Conservation (phyloP, 2,113 vertebrate species). For the Carassius gibelio region DNA sequence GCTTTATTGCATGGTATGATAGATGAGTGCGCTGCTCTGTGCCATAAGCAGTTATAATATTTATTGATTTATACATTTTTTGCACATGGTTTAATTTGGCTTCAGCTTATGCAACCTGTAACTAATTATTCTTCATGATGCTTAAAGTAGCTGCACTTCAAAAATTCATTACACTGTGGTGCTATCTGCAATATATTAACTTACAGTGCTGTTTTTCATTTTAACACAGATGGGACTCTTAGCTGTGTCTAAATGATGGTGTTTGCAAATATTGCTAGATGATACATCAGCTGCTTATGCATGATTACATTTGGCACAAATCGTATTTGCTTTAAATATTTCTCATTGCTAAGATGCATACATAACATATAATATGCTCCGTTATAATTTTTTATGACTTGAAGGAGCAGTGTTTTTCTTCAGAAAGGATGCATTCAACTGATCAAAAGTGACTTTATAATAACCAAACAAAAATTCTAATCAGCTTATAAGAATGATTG, state of each 20-base stretch:
- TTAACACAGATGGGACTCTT: slow-evolving; percentile 11
- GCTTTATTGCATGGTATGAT: not conserved
- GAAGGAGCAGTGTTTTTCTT: too few relatives aligned
- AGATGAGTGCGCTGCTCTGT: not conserved
- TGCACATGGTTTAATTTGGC: not conserved
- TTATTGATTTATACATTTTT: slow-evolving; percentile 7
- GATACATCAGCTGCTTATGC: not conserved
- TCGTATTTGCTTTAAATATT: not conserved
- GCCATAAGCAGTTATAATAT: slow-evolving; percentile 30
- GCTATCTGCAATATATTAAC: not conserved
- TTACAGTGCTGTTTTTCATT: not conserved
- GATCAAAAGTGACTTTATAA: too few relatives aligned
- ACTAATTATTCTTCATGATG: slow-evolving; percentile 6
- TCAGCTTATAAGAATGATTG: too few relatives aligned
- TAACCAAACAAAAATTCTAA: too few relatives aligned
- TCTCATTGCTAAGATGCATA: too few relatives aligned
- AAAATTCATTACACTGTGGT: slow-evolving; percentile 3
- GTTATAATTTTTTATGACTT: too few relatives aligned
- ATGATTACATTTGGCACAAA: not conserved
- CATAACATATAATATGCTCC: not conserved
- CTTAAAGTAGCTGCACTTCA: not conserved
- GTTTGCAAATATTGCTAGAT: not conserved
- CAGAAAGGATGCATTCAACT: too few relatives aligned
- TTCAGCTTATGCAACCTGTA: not conserved
- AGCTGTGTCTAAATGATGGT: not conserved